These are phyloP conservation scores for Meghimatium bilineatum DNA, from an alignment of 2,888 invertebrate genomes.

Conservation along the genomic window DNA sequence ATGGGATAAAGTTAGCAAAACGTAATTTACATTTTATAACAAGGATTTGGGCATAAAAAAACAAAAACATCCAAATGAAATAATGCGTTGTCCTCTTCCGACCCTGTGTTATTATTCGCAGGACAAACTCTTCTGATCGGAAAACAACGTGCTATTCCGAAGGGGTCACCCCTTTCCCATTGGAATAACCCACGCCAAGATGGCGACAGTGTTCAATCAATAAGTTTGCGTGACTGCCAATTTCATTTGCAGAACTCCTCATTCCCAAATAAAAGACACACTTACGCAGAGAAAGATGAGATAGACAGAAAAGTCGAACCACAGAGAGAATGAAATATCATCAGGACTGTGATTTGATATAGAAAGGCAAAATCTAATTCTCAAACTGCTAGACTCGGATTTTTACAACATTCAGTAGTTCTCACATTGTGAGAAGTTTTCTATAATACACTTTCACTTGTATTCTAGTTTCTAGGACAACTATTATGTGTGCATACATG, in stretches of 20 bases:
- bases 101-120: not conserved
- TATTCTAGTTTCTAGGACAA: no score
- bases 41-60: not conserved
- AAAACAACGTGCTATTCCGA: not conserved
- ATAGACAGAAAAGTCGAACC: not conserved
- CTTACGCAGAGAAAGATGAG: not conserved
- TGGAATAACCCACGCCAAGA: not conserved
- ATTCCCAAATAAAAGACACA: not conserved
- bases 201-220: not conserved
- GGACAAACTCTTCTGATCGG: not conserved
- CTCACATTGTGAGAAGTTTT: not conserved
- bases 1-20: not conserved
- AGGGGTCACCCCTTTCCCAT: not conserved
- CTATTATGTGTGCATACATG: no score
- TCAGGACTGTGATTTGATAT: not conserved
- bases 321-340: not conserved
- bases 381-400: not conserved
- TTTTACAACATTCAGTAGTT: not conserved
- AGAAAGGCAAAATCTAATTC: not conserved
- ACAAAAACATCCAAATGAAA: not conserved
- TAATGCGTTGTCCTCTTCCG: not conserved
- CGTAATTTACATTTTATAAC: not conserved
- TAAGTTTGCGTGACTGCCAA: constrained; percentile 23
- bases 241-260: not conserved
- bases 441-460: no score